Evolutionary conservation across 2,113 vertebrate genomes (phyloP).

Genomic region (Apeltes quadracus): DNA sequence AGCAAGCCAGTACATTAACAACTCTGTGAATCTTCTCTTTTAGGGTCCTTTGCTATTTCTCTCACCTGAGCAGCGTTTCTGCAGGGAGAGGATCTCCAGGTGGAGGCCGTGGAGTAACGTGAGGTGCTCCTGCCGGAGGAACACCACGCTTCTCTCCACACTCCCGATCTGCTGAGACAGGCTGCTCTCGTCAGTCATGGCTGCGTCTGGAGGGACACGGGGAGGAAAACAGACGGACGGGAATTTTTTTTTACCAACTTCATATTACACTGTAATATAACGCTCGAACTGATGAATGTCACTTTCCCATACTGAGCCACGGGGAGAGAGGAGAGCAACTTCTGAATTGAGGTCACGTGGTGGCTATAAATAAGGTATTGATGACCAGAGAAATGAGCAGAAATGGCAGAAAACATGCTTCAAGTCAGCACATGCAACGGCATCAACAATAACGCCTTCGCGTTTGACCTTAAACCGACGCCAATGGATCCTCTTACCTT

Average conservation of each 20-base stretch:
- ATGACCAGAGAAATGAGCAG: constrained; percentile 23
- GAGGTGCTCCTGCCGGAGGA: constrained; percentile 94
- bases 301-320: constrained; percentile 31
- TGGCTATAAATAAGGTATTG: constrained; percentile 49
- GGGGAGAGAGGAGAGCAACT: not conserved
- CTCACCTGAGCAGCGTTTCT: constrained; percentile 95
- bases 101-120: constrained; percentile 92
- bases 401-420: not conserved
- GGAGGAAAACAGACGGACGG: not conserved
- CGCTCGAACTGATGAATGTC: not conserved
- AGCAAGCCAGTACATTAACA: constrained; percentile 6
- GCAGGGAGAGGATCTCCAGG: constrained; percentile 93
- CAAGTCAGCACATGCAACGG: not conserved
- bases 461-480: not conserved
- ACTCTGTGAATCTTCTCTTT: constrained; percentile 7
- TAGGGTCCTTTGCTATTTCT: constrained; percentile 6
- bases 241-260: not conserved
- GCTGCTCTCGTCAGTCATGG: constrained; percentile 86
- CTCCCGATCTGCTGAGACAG: constrained; percentile 91
- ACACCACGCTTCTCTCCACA: constrained; percentile 90
- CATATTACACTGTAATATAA: not conserved
- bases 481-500: constrained; percentile 47
- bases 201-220: constrained; percentile 34
- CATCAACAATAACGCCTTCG: not conserved
- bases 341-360: constrained; percentile 46